Evolutionary conservation across 1,140 invertebrate species (phyloP), one percentile per base, ranked within the genome.

Genomic region (Brachionus angularis): DNA sequence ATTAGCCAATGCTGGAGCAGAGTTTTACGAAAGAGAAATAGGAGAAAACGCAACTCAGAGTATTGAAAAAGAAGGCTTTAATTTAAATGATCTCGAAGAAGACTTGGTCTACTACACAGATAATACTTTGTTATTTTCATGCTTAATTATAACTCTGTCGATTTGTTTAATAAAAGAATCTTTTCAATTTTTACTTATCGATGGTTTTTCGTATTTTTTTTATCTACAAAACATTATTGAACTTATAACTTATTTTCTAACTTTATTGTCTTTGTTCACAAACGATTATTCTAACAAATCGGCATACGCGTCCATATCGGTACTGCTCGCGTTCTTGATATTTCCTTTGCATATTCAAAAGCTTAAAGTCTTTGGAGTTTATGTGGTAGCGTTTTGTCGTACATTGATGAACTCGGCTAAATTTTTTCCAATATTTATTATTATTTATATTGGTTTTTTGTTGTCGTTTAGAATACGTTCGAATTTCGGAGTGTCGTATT

Each of bases 341-440:
- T 67, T 67, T 67, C 62, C 62, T 16, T 25, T 67, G 12, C 47
- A 67, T 50, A 33, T 67, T 16, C 62, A 67, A 67, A 67, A 67
- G 25, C 25, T 67, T 39, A 46, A 42, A 23, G 36, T 67, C 18
- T 67, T 67, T 67, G 62, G 62, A 12, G 62, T 67, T 2, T 67
- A 67, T 50, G 62, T 67, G 31, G 62, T 67, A 16, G 62, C 62
- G n/a, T 67, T 67, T 50, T 67, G 62, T 23, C 29, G 62, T 3
- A 67, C 62, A 36, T 31, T 67, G 16, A 36, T 50, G 25, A 67
- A 67, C n/a, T 67, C 62, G 25, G 62, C 62, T 2, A 67, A 67
- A 67, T 67, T 67, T 49, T 49, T 67, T 27, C 62, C 62, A 18
- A 50, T 67, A 27, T 50, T 67, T 50, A 18, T 67, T 4, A 46